Conservation (phyloP, 2,797 vertebrate genomes). For the Podargus strigoides region DNA sequence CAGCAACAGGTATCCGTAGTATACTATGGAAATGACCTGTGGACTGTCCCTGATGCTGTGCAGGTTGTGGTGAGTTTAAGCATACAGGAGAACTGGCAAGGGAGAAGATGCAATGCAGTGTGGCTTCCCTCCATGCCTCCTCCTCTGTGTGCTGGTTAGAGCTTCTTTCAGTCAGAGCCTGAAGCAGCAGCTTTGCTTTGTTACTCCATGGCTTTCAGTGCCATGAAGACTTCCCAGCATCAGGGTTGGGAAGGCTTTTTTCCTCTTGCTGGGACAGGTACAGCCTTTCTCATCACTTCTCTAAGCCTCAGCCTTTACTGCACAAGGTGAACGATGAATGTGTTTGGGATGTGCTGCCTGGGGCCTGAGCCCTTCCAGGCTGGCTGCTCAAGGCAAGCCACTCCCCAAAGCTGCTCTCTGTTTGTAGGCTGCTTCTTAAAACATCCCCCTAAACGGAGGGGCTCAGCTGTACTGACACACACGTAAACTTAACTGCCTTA, state of each 20-base stretch:
- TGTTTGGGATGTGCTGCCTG: background rate
- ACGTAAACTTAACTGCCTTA: background rate
- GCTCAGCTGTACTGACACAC: background rate
- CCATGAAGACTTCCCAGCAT: background rate
- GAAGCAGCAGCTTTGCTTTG: background rate
- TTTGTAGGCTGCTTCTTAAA: background rate
- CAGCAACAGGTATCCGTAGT: background rate
- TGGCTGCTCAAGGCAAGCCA: background rate
- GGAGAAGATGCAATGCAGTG: background rate
- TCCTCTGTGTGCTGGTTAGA: background rate
- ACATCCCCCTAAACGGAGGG: background rate
- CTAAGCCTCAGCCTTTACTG: background rate
- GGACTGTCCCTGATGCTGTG: background rate
- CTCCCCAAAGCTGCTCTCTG: background rate
- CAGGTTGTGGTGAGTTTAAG: background rate
- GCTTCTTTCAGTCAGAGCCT: background rate
- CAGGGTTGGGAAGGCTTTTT: background rate
- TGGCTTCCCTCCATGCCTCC: background rate
- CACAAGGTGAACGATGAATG: background rate
- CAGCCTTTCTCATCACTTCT: background rate
- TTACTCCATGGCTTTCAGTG: background rate
- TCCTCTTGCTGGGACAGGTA: background rate
- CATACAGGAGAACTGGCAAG: background rate
- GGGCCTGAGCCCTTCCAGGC: background rate
- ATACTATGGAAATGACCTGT: background rate